phyloP scores from a whole-genome alignment of 2,797 vertebrate species.

The Sylvilagus floridanus region DNA sequence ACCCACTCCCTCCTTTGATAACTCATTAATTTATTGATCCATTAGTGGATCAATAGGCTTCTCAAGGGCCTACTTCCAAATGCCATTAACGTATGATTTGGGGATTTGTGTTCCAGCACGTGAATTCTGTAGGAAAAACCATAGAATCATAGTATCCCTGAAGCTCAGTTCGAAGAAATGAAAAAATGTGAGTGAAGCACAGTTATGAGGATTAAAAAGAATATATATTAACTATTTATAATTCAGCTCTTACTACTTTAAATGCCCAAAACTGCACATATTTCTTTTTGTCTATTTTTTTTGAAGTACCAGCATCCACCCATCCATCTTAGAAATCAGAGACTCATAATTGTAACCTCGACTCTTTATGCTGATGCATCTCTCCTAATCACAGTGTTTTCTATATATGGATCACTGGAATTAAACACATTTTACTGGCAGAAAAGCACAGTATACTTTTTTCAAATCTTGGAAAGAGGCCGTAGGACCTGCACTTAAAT shows the following conservation, averaged over 20 bases:
- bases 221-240: background rate
- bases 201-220: background rate
- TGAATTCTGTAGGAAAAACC: background rate
- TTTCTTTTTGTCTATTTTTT: background rate
- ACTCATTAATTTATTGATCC: background rate
- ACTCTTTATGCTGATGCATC: background rate
- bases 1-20: background rate
- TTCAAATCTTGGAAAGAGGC: constrained; percentile 8
- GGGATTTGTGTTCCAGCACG: background rate
- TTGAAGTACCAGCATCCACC: background rate
- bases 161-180: background rate
- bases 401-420: background rate
- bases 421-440: background rate
- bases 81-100: background rate
- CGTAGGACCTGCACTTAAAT: background rate
- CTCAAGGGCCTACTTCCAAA: background rate
- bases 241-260: background rate
- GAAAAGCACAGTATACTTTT: background rate
- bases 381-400: constrained; percentile 16
- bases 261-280: background rate
- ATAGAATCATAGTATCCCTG: background rate
- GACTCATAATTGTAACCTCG: background rate
- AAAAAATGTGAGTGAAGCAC: background rate
- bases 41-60: background rate
- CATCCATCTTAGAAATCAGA: background rate